Evolutionary conservation across 2,888 invertebrate genomes (phyloP), one percentile per base, ranked within the genome.

Genomic region (Diachrysia chrysitis): DNA sequence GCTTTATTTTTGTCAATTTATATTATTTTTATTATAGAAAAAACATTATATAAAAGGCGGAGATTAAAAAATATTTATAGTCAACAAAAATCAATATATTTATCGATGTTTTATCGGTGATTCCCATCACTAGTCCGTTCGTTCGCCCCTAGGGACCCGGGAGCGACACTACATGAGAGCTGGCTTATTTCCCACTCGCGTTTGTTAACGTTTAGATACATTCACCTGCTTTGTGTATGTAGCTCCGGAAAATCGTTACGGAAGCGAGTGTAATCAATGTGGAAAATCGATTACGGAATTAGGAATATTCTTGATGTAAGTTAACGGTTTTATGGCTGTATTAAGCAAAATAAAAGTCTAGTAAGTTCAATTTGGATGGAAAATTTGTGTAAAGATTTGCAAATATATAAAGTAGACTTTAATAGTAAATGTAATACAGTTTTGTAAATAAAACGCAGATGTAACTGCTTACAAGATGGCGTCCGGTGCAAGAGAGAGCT

Each of bases 131-230:
- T 77, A 66, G 0, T 5, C 16, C 16, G 60, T 51, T 60, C 65
- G 61, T 64, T 67, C 62, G 65, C 60, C 56, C 71, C 66, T 25
- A 58, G 62, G 65, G 64, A 53, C 62, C 60, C 56, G 59, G 60
- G 59, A 78, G 71, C 64, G 71, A 71, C 76, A 69, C 74, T 78
- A 69, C 72, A 73, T 71, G 71, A 75, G 73, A 81, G 78, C 77
- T 62, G 73, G 73, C 78, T 84, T 83, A 85, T 81, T 83, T 75
- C 75, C 72, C 71, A 73, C 67, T 69, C 73, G 68, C 77, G 74
- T 82, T 76, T 69, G 79, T 73, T 79, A 78, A 79, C 71, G 78
- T 71, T 80, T 70, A 78, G 73, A 76, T 81, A 79, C 70, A 71
- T 67, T 72, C 70, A 66, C 58, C 56, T 63, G 65, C 66, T 70